Evolutionary conservation across 2,797 vertebrate species (phyloP).

Genomic region (Numenius phaeopus): DNA sequence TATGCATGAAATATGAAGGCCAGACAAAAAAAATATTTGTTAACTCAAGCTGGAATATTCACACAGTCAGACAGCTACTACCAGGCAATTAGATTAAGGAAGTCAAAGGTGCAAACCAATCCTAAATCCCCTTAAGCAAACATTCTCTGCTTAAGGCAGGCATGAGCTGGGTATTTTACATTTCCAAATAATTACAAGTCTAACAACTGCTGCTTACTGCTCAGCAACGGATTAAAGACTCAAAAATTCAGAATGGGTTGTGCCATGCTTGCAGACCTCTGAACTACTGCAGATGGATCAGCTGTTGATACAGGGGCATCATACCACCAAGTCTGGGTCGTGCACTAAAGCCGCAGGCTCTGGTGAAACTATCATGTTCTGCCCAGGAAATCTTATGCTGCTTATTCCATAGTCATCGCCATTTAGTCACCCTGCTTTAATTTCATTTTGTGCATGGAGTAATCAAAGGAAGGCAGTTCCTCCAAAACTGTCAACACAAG

Average conservation of each 20-base stretch:
- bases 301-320: background rate
- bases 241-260: background rate
- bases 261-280: background rate
- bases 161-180: background rate
- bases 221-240: background rate
- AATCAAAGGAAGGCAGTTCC: background rate
- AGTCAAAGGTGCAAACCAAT: background rate
- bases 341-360: background rate
- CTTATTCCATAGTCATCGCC: background rate
- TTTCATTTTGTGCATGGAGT: background rate
- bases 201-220: background rate
- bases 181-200: background rate
- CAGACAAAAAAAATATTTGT: background rate
- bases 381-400: background rate
- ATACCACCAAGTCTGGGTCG: background rate
- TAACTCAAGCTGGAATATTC: constrained; percentile 19
- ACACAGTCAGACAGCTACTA: background rate
- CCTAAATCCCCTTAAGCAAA: background rate
- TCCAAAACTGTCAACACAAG: background rate
- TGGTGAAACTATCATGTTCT: background rate
- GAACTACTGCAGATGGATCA: background rate
- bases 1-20: background rate
- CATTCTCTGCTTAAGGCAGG: background rate
- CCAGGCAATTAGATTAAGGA: constrained; percentile 17
- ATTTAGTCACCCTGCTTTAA: background rate